Conservation (phyloP, 2,888 invertebrate species). For the Sturmia bella region DNA sequence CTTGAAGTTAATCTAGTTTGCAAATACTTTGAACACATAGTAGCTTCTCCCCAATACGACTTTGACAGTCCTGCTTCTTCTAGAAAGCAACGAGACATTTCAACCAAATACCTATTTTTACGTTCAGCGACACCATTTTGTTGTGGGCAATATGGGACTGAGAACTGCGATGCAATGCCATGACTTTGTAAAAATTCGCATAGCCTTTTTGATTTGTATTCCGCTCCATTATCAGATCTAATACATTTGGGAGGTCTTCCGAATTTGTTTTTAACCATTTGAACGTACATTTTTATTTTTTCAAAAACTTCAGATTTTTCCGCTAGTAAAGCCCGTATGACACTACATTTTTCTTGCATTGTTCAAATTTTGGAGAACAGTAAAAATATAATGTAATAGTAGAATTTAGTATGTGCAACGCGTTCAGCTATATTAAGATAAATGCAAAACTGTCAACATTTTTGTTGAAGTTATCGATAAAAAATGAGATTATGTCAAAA, state of each 20-base stretch:
- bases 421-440: too few species aligned
- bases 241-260: slow-evolving; percentile 26
- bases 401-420: too few species aligned
- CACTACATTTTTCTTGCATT: too few species aligned
- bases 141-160: slow-evolving; percentile 71
- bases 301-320: slow-evolving; percentile 29
- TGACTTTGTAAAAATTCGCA: not conserved
- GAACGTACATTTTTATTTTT: slow-evolving; percentile 1
- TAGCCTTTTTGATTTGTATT: slow-evolving; percentile 71
- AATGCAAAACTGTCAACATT: too few species aligned
- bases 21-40: slow-evolving; percentile 47
- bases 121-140: slow-evolving; percentile 74
- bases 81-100: slow-evolving; percentile 73
- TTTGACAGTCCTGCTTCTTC: slow-evolving; percentile 72
- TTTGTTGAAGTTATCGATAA: too few species aligned
- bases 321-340: too few species aligned
- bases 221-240: slow-evolving; percentile 66
- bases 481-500: too few species aligned
- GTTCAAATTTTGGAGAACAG: too few species aligned
- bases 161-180: slow-evolving; percentile 13
- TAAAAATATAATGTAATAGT: too few species aligned
- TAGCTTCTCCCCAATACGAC: slow-evolving; percentile 59
- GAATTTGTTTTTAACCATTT: slow-evolving; percentile 6
- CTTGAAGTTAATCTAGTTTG: slow-evolving; percentile 35
- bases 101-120: slow-evolving; percentile 70